Evolutionary conservation across 2,797 vertebrate species (phyloP).

Genomic region (Erethizon dorsatum): DNA sequence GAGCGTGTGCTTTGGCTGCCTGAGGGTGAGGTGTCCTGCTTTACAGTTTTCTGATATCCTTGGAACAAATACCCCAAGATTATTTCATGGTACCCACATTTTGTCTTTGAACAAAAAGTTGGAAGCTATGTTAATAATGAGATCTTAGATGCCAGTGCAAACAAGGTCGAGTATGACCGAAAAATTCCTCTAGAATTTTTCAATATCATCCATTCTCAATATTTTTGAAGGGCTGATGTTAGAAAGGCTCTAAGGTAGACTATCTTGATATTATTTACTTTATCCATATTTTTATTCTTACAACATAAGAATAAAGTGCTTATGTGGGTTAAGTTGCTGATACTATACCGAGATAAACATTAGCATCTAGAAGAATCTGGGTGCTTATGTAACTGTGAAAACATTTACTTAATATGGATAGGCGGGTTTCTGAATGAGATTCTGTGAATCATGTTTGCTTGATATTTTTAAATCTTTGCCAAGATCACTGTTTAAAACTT

Average conservation of each 20-base stretch:
- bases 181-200: neutral
- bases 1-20: neutral
- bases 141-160: rapidly evolving
- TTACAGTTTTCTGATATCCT: neutral
- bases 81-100: neutral
- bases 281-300: neutral
- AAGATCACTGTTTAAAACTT: conserved; percentile 72
- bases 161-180: rapidly evolving
- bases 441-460: neutral
- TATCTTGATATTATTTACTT: neutral
- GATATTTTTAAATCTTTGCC: conserved; percentile 56
- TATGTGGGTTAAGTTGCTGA: neutral
- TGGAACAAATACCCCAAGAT: neutral
- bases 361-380: neutral
- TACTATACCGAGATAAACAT: neutral
- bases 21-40: rapidly evolving
- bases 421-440: neutral
- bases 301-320: neutral
- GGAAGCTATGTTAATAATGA: too few species aligned
- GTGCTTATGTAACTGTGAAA: neutral
- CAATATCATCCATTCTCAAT: neutral
- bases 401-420: neutral
- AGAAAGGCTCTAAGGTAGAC: neutral
- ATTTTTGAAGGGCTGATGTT: neutral
- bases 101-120: neutral